Conservation (phyloP, 35 echinoderm and acorn worm species). For the Apostichopus californicus region DNA sequence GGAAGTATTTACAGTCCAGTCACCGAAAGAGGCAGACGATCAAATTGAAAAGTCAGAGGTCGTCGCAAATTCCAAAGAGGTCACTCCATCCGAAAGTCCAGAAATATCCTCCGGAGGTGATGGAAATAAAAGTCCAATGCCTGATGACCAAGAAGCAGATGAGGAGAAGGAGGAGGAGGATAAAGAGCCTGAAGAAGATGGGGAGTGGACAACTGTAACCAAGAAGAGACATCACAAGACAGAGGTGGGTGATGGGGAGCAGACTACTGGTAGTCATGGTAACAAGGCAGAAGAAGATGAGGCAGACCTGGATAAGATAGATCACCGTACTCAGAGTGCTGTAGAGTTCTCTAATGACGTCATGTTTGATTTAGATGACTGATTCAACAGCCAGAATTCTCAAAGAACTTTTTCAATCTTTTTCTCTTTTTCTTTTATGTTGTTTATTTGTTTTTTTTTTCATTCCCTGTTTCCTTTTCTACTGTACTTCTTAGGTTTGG, state of each 20-base stretch:
- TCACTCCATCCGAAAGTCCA: neutral
- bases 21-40: neutral
- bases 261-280: neutral
- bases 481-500: too few relatives aligned
- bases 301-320: neutral
- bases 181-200: neutral
- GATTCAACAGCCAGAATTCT: neutral
- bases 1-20: neutral
- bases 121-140: neutral
- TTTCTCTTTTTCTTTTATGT: too few relatives aligned
- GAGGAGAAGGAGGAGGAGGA: slow-evolving; percentile 14
- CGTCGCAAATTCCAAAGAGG: neutral
- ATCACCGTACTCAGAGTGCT: slow-evolving; percentile 81
- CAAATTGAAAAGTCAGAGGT: neutral
- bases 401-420: too few relatives aligned
- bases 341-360: slow-evolving; percentile 75
- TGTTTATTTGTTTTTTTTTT: too few relatives aligned
- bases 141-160: neutral
- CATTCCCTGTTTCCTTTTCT: too few relatives aligned
- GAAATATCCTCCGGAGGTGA: neutral
- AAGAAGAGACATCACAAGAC: slow-evolving; percentile 15
- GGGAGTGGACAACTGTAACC: slow-evolving; percentile 39
- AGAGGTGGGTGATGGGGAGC: neutral
- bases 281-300: neutral
- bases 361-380: slow-evolving; percentile 93